Evolutionary conservation across 2,797 vertebrate genomes (phyloP).

Genomic region (Sebastes matsubarae): DNA sequence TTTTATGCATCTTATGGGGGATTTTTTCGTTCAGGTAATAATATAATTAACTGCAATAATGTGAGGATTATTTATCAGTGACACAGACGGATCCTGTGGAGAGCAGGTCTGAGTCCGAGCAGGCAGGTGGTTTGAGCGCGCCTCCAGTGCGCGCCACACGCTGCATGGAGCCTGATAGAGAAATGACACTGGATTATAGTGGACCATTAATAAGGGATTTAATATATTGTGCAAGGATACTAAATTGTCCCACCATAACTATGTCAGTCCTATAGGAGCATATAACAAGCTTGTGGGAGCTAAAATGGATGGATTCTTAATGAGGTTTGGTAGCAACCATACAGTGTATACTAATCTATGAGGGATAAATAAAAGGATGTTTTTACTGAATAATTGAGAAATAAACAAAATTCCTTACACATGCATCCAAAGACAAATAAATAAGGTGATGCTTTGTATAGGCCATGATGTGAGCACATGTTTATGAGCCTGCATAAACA

Average conservation of each 20-base stretch:
- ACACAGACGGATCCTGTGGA: conserved; percentile 30
- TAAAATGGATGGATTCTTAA: conserved; percentile 7
- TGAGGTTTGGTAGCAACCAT: neutral
- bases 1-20: neutral
- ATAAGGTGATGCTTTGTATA: neutral
- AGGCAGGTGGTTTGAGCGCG: conserved; percentile 64
- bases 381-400: neutral
- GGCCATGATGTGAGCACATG: neutral
- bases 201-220: neutral
- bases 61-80: conserved; percentile 58
- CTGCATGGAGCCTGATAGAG: conserved; percentile 14
- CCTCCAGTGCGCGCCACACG: conserved; percentile 21
- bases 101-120: conserved; percentile 36
- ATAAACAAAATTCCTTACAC: neutral
- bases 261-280: neutral
- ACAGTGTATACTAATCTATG: neutral
- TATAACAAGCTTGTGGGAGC: neutral
- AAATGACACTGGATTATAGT: conserved; percentile 28
- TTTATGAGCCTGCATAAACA: neutral
- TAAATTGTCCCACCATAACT: conserved; percentile 1
- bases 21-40: neutral
- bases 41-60: conserved; percentile 62
- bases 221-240: conserved; percentile 1
- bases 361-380: neutral
- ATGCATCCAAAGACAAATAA: neutral